Percentiles rank a stretch among this genome's conserved stretches.
Conservation (phyloP, 2,888 invertebrate genomes). For the Lasioglossum malachurum region DNA sequence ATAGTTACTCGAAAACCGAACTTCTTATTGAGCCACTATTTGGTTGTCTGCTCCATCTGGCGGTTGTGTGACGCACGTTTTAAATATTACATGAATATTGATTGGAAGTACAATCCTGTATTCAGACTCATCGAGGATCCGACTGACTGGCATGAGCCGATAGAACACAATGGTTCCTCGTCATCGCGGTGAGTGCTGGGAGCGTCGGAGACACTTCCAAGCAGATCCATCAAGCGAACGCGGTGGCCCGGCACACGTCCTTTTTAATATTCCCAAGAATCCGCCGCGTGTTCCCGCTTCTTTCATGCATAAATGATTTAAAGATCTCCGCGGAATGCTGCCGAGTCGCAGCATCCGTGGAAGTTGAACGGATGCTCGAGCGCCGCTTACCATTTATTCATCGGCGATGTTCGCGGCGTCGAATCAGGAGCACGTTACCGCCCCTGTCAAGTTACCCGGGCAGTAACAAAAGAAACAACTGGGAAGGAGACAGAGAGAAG, state of each 20-base stretch:
- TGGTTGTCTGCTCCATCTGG: no score
- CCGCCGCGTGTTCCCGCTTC: background rate
- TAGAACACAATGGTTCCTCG: background rate
- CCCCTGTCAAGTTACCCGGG: slow-evolving; percentile 7
- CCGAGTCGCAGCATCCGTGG: background rate
- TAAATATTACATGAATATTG: no score
- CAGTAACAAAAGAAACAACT: slow-evolving; percentile 30
- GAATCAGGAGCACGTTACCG: slow-evolving; percentile 26
- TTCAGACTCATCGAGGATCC: background rate
- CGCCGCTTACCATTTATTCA: slow-evolving; percentile 1
- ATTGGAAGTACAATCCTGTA: no score
- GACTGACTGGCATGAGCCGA: background rate
- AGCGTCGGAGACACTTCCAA: background rate
- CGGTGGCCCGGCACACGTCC: background rate
- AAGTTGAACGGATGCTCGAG: slow-evolving; percentile 14
- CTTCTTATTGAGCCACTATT: no score
- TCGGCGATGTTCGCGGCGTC: slow-evolving; percentile 5
- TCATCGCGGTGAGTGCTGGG: background rate
- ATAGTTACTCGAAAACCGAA: no score
- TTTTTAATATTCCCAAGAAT: slow-evolving; percentile 7
- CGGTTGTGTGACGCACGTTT: no score
- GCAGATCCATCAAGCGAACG: slow-evolving; percentile 1
- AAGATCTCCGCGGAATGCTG: background rate
- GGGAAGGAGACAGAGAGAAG: slow-evolving; percentile 6
- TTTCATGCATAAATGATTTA: slow-evolving; percentile 15